A percentile compares a stretch with the other conserved stretches of the same genome.
phyloP scores from a whole-genome alignment of 2,888 invertebrate species.

The Ophioninae sp. region DNA sequence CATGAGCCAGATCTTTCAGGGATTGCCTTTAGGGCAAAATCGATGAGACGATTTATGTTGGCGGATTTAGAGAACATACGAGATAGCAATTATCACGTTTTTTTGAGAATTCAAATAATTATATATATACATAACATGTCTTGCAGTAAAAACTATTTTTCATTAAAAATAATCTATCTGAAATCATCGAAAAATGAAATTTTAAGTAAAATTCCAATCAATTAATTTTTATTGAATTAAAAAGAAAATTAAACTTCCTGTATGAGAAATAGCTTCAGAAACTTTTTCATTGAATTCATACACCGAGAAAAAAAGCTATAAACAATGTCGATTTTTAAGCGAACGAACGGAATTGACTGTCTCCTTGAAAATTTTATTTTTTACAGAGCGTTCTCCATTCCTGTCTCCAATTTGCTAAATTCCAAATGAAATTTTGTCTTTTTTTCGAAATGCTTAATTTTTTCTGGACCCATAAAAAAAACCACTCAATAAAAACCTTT shows the following conservation, averaged over 20 bases:
- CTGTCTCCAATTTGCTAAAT: neutral
- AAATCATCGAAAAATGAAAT: neutral
- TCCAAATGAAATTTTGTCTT: neutral
- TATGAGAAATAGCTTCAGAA: neutral
- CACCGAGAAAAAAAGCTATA: neutral
- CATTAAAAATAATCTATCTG: neutral
- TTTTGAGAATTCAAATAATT: neutral
- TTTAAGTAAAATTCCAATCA: neutral
- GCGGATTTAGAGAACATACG: neutral
- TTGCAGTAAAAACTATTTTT: neutral
- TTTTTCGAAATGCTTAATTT: neutral
- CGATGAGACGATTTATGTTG: conserved; percentile 39
- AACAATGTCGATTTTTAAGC: neutral
- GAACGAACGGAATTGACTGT: neutral
- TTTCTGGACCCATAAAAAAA: neutral
- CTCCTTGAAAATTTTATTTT: neutral
- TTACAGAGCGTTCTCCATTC: neutral
- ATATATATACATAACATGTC: neutral
- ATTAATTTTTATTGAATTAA: neutral
- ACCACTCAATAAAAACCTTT: neutral
- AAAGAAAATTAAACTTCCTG: neutral
- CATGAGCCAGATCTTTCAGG: conserved; percentile 44
- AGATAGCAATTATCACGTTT: neutral
- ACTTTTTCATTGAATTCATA: neutral
- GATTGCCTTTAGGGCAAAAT: conserved; percentile 47